Conservation (phyloP, 1,140 invertebrate genomes). For the Drosophila jambulina region DNA sequence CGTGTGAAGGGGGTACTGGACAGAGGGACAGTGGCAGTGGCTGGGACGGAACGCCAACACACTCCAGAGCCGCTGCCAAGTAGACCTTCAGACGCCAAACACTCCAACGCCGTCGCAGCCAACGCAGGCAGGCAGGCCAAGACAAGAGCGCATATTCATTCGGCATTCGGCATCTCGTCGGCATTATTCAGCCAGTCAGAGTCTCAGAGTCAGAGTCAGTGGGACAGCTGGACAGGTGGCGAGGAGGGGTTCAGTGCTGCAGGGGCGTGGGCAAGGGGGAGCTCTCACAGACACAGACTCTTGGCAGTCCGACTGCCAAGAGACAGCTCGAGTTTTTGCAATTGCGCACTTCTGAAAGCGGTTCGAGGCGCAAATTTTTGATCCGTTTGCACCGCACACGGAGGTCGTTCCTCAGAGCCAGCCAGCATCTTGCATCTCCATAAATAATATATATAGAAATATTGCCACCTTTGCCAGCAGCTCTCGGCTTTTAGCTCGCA, state of each 20-base stretch:
- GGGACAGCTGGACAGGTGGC: conserved; percentile 57
- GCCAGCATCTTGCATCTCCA: conserved; percentile 41
- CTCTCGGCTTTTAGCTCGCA: conserved; percentile 13
- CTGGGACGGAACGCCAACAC: conserved; percentile 62
- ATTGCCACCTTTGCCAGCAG: conserved; percentile 34
- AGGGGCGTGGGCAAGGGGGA: conserved; percentile 8
- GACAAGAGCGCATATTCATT: conserved; percentile 54
- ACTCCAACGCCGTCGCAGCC: conserved; percentile 71
- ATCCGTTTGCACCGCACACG: conserved; percentile 63
- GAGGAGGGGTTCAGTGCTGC: conserved; percentile 4
- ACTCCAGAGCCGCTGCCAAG: conserved; percentile 78
- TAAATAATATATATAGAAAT: conserved; percentile 27
- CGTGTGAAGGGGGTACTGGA: conserved; percentile 1
- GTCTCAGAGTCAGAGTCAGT: conserved; percentile 30
- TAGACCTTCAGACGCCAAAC: conserved; percentile 84
- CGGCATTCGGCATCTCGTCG: conserved; percentile 49
- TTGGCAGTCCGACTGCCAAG: conserved; percentile 61
- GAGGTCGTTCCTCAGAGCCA: conserved; percentile 31
- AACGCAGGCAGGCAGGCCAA: conserved; percentile 44
- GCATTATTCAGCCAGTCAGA: conserved; percentile 45
- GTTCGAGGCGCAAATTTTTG: conserved; percentile 56
- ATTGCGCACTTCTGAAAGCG: conserved; percentile 75
- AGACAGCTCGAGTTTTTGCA: conserved; percentile 73
- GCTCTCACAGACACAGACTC: not conserved
- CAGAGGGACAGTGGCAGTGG: conserved; percentile 4